These are phyloP conservation scores for Cyprinella venusta DNA, from an alignment of 2,797 vertebrate species.

Conservation along the genomic window DNA sequence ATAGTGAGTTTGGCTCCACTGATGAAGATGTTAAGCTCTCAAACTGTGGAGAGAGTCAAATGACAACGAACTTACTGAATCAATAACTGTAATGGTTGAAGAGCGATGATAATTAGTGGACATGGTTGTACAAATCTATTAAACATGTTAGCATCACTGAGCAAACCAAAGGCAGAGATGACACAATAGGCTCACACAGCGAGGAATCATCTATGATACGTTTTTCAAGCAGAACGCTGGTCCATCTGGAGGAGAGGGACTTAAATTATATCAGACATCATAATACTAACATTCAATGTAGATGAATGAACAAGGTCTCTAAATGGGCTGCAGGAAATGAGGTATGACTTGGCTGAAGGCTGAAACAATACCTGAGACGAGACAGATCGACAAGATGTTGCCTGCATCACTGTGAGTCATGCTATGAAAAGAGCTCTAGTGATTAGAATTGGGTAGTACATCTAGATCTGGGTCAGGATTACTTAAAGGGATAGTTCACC, in stretches of 20 bases:
- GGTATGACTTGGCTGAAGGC: conserved; percentile 1
- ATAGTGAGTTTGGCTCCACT: background rate
- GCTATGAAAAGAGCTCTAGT: background rate
- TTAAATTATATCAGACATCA: conserved; percentile 49
- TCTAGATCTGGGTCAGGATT: background rate
- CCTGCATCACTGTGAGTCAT: conserved; percentile 31
- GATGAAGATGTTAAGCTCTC: conserved; percentile 12
- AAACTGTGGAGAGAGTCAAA: background rate
- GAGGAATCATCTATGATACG: conserved; percentile 33
- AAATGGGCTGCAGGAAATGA: conserved; percentile 5
- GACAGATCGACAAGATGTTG: conserved; percentile 30
- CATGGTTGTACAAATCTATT: conserved; percentile 14
- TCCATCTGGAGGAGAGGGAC: conserved; percentile 46
- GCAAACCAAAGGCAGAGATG: conserved; percentile 30
- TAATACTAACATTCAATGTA: conserved; percentile 47
- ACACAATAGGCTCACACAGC: conserved; percentile 13
- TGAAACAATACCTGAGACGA: conserved; percentile 34
- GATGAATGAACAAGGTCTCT: conserved; percentile 27
- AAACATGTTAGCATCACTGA: background rate
- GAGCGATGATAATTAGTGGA: conserved; percentile 14
- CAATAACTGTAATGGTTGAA: background rate
- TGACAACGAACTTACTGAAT: background rate
- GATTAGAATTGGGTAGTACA: background rate
- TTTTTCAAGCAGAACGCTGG: conserved; percentile 28
- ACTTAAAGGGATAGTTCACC: background rate